Percentiles rank a stretch among this genome's conserved stretches.
Conservation (phyloP, 1,140 invertebrate genomes). For the Triops longicaudatus region DNA sequence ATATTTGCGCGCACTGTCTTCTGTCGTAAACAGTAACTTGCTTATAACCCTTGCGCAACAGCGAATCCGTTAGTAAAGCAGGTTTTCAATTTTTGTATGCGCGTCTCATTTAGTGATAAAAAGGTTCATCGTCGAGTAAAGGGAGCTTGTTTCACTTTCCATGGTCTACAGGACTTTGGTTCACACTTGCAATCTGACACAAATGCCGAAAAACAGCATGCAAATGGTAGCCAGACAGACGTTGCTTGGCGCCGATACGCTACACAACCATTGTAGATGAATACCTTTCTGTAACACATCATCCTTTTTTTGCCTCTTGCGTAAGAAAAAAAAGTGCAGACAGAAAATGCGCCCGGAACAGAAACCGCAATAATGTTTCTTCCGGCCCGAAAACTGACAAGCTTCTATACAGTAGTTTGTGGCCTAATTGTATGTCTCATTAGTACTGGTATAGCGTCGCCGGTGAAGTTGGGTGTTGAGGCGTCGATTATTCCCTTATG, state of each 20-base stretch:
- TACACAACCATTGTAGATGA: background rate
- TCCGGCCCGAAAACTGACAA: background rate
- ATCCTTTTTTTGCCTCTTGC: background rate
- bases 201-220: background rate
- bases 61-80: background rate
- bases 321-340: background rate
- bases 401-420: background rate
- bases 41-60: background rate
- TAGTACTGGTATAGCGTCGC: background rate
- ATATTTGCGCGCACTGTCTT: background rate
- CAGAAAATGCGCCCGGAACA: background rate
- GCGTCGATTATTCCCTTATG: background rate
- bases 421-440: constrained; percentile 11
- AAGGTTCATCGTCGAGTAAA: background rate
- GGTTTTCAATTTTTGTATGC: background rate
- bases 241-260: constrained; percentile 8
- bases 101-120: background rate
- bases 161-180: background rate
- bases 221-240: constrained; percentile 5
- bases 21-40: background rate
- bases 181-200: constrained; percentile 9
- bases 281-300: background rate
- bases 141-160: constrained; percentile 6
- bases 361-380: background rate
- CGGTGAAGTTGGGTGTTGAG: background rate